Percentiles rank a stretch among this genome's conserved stretches.
phyloP scores from a whole-genome alignment of 2,113 vertebrate genomes.

The Chlorodrepanis virens region DNA sequence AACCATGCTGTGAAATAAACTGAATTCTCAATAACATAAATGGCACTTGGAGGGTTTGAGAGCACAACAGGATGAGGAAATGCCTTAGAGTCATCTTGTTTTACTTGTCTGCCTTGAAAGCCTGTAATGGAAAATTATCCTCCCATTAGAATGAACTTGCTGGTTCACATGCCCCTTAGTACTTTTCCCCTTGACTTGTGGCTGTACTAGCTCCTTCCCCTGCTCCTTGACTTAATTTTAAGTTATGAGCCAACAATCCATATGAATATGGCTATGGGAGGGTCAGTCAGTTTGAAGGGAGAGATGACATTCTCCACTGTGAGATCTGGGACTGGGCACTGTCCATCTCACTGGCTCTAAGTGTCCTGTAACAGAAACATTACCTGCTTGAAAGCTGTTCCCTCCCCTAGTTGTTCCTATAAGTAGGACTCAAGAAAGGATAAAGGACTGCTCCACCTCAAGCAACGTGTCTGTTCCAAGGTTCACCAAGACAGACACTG shows the following conservation, averaged over 20 bases:
- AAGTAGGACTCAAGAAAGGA: not conserved
- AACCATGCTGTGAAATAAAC: not conserved
- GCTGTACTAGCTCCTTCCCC: not conserved
- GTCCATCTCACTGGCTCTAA: not conserved
- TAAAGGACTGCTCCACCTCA: not conserved
- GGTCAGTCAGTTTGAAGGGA: not conserved
- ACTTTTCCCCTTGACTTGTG: not conserved
- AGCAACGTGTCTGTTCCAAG: not conserved
- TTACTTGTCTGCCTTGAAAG: not conserved
- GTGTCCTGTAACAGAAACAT: not conserved
- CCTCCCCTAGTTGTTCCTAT: not conserved
- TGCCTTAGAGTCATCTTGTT: not conserved
- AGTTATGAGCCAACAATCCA: not conserved
- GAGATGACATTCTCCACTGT: not conserved
- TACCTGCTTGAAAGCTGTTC: not conserved
- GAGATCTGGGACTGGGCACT: not conserved
- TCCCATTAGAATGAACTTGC: not conserved
- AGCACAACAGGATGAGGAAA: not conserved
- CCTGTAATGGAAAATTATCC: not conserved
- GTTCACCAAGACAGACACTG: not conserved
- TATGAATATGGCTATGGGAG: not conserved
- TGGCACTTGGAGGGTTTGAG: not conserved
- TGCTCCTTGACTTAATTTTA: not conserved
- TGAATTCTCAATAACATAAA: not conserved
- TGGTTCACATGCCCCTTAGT: not conserved